Evolutionary conservation across 2,888 invertebrate genomes (phyloP), one percentile per base, ranked within the genome.

Genomic region (Girardia tigrina): DNA sequence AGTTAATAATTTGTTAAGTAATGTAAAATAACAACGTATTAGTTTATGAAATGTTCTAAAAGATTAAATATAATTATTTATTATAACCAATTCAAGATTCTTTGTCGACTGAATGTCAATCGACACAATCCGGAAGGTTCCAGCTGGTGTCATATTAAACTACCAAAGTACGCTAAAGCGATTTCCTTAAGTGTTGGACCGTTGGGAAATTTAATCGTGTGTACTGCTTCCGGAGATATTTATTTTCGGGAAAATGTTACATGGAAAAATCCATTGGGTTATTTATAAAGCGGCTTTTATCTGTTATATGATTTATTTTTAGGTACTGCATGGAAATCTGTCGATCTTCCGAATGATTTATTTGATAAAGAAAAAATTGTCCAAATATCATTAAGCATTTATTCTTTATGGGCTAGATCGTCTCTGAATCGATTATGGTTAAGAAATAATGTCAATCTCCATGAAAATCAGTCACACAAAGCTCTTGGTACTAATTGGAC

Each of bases 211-310:
- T 56, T 56, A 23, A 6, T 56, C 23, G 56, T 56, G 23, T 56
- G 56, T 23, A 56, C 56, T 4, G n/a, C 20, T 56, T 56, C 23
- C 23, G 56, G 56, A 56, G 56, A 56, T n/a, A 56, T 56, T 56
- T 56, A 56, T 16, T 56, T 12, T 56, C 56, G 56, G 4, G 56
- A 56, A 56, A 56, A 56, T 56, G 23, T 56, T 56, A 56, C 8
- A 20, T 56, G 56, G 56, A 56, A 56, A 56, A 56, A 56, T 56
- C 56, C 56, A 20, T n/a, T 56, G n/a, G 56, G 56, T 56, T 36
- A 36, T 8, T n/a, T n/a, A n/a, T n/a, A n/a, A n/a, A n/a, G n/a
- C n/a, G n/a, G n/a, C n/a, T n/a, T n/a, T n/a, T n/a, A n/a, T n/a
- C n/a, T n/a, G n/a, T n/a, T n/a, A n/a, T n/a, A n/a, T n/a, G n/a